These are phyloP conservation scores for Stegostoma tigrinum DNA, from an alignment of 2,113 vertebrate genomes.

Conservation along the genomic window DNA sequence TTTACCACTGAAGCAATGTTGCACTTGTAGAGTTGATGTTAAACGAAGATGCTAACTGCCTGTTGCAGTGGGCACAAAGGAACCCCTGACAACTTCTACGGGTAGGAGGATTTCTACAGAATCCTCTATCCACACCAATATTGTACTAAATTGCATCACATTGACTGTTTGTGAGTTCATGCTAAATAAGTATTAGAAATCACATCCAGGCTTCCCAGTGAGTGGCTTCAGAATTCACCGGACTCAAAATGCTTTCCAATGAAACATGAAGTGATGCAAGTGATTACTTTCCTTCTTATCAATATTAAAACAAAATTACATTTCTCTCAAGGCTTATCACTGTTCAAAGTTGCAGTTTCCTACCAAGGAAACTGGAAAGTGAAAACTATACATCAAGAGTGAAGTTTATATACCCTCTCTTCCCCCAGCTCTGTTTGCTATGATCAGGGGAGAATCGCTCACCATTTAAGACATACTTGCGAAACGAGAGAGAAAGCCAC, in stretches of 20 bases:
- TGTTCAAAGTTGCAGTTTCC: neutral
- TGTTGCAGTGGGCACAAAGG: neutral
- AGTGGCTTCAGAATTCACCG: neutral
- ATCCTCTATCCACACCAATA: neutral
- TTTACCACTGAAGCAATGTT: neutral
- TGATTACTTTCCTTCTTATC: neutral
- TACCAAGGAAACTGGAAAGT: neutral
- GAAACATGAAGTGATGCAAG: neutral
- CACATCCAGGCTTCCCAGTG: neutral
- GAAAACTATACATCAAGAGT: neutral
- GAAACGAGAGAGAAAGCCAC: neutral
- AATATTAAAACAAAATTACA: neutral
- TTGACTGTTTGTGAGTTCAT: neutral
- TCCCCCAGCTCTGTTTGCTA: neutral
- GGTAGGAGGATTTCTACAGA: neutral
- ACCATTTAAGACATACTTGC: neutral
- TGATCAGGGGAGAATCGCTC: neutral
- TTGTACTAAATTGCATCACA: neutral
- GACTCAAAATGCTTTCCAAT: neutral
- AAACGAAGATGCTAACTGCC: neutral
- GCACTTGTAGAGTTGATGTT: neutral
- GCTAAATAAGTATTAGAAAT: neutral
- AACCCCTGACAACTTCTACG: neutral
- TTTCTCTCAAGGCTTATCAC: neutral
- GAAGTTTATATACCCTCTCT: neutral